Evolutionary conservation across 2,888 invertebrate genomes (phyloP).

Genomic region (Tenthredo livida): DNA sequence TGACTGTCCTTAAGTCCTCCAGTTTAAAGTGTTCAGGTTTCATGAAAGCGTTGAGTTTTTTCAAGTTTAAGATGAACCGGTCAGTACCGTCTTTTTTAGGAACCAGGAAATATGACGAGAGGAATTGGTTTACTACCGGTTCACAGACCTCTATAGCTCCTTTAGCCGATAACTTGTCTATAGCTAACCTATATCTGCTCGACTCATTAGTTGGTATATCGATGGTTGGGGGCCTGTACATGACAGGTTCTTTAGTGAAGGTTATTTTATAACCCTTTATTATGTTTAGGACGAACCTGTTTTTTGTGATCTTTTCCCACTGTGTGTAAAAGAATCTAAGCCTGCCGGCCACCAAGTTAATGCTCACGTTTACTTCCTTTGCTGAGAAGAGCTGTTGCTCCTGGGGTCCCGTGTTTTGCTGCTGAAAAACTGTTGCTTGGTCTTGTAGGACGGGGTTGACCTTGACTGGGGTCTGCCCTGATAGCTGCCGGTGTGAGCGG

Average conservation of each 20-base stretch:
- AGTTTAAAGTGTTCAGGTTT: constrained; percentile 62
- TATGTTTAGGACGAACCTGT: neutral
- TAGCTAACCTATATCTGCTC: neutral
- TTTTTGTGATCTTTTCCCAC: neutral
- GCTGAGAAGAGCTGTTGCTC: neutral
- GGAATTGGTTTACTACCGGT: constrained; percentile 56
- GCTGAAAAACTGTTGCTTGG: neutral
- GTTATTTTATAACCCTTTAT: neutral
- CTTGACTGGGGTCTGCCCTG: neutral
- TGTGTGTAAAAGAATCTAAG: neutral
- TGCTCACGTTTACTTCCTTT: neutral
- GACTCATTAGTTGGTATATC: neutral
- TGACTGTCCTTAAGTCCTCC: constrained; percentile 61
- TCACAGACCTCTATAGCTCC: neutral
- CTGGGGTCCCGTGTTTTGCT: neutral
- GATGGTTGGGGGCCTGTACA: neutral
- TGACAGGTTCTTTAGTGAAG: neutral
- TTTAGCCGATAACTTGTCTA: neutral
- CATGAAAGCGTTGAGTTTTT: neutral
- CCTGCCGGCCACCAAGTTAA: neutral
- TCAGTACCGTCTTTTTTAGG: constrained; percentile 53
- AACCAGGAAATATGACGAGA: constrained; percentile 59
- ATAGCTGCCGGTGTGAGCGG: neutral
- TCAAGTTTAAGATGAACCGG: neutral
- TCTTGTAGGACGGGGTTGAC: neutral